Conservation (phyloP, 1,140 invertebrate species). For the Aleiodes sp. region DNA sequence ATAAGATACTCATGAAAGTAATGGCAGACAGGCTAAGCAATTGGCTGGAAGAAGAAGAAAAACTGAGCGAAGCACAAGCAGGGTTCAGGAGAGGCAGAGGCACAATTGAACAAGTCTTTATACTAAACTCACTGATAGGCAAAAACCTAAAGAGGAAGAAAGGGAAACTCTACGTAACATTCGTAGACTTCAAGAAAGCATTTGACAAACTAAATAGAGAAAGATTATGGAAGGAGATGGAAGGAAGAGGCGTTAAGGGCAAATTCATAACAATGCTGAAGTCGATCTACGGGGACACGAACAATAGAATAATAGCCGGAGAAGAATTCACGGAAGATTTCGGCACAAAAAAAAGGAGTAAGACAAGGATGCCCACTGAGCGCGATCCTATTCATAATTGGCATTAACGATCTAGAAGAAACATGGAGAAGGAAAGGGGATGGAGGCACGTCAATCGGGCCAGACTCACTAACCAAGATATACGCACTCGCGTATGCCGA, state of each 20-base stretch:
- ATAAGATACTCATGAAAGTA: background rate
- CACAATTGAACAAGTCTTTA: background rate
- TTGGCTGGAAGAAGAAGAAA: background rate
- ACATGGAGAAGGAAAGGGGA: background rate
- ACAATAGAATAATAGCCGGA: background rate
- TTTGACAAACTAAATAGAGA: background rate
- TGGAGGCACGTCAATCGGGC: background rate
- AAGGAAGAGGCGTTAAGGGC: background rate
- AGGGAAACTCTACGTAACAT: background rate
- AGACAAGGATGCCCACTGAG: constrained; percentile 10
- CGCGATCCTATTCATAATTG: background rate
- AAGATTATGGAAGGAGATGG: background rate
- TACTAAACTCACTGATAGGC: background rate
- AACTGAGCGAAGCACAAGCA: background rate
- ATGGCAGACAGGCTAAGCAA: background rate
- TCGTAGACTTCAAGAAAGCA: background rate
- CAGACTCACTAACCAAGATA: background rate
- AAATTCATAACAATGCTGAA: background rate
- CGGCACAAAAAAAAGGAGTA: background rate
- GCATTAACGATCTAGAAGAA: background rate
- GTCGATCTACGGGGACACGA: background rate
- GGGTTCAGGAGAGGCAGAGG: constrained; percentile 2
- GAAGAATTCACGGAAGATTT: background rate
- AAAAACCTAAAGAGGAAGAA: background rate
- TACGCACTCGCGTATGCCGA: background rate